These are phyloP conservation scores for Phyllostomus hastatus DNA, from an alignment of 2,113 vertebrate species.

Conservation along the genomic window DNA sequence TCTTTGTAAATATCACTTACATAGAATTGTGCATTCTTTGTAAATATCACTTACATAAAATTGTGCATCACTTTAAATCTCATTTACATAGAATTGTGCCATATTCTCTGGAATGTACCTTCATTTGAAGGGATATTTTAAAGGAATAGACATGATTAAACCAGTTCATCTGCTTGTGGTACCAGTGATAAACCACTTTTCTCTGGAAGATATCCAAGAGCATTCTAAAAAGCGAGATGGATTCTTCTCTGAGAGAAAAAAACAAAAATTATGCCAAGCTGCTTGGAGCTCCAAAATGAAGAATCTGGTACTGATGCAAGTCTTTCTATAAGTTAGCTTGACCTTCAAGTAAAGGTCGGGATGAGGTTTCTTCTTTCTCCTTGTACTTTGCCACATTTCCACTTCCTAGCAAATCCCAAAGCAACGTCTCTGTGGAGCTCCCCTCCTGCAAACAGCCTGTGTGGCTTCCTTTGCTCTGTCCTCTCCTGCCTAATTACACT, in stretches of 20 bases:
- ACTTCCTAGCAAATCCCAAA: neutral
- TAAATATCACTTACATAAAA: neutral
- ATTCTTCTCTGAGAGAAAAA: slow-evolving; percentile 37
- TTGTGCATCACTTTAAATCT: too few relatives aligned
- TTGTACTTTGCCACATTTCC: neutral
- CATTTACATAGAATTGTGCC: neutral
- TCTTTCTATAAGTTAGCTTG: slow-evolving; percentile 27
- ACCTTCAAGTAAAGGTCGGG: neutral
- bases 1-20: neutral
- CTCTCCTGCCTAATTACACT: neutral
- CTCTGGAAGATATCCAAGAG: neutral
- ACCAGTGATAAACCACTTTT: neutral
- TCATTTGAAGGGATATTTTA: neutral
- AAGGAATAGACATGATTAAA: slow-evolving; percentile 8
- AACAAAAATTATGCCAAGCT: neutral
- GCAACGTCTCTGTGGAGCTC: neutral
- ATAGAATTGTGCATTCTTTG: neutral
- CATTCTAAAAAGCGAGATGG: neutral
- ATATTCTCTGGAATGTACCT: slow-evolving; percentile 19
- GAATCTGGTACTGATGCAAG: neutral
- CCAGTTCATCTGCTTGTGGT: neutral
- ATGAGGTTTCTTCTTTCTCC: neutral
- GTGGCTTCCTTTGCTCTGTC: neutral
- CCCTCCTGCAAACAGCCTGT: neutral
- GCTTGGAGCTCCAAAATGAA: neutral